Conservation (phyloP, 2,113 vertebrate genomes). For the Cyanoramphus novaezelandiae region DNA sequence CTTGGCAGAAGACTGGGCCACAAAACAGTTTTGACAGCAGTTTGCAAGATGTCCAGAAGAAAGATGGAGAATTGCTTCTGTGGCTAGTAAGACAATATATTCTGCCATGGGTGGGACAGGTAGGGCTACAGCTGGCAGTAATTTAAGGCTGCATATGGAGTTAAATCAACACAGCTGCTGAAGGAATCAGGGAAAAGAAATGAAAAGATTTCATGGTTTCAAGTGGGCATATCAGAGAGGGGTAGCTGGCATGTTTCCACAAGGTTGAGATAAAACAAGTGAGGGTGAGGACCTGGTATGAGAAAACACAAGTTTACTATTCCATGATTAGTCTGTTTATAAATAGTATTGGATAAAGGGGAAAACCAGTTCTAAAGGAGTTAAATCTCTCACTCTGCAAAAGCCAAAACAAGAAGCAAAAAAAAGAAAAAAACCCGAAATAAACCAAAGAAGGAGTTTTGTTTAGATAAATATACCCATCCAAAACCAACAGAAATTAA, state of each 20-base stretch:
- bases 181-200: neutral
- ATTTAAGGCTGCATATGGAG: neutral
- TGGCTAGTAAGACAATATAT: neutral
- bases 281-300: neutral
- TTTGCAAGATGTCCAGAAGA: conserved; percentile 33
- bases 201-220: neutral
- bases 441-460: neutral
- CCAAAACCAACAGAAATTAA: neutral
- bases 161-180: neutral
- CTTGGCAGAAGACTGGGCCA: neutral
- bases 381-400: neutral
- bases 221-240: neutral
- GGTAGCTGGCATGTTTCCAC: neutral
- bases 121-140: neutral
- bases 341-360: neutral
- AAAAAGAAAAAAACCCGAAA: neutral
- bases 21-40: neutral
- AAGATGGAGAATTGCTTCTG: conserved; percentile 2
- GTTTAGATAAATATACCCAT: neutral
- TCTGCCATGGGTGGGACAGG: neutral
- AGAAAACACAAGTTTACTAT: neutral
- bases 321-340: neutral
- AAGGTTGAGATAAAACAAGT: neutral
- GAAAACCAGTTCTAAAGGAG: neutral
- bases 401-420: neutral